Evolutionary conservation across 2,888 invertebrate genomes (phyloP), one percentile per base, ranked within the genome.

Genomic region (Timandra comae): DNA sequence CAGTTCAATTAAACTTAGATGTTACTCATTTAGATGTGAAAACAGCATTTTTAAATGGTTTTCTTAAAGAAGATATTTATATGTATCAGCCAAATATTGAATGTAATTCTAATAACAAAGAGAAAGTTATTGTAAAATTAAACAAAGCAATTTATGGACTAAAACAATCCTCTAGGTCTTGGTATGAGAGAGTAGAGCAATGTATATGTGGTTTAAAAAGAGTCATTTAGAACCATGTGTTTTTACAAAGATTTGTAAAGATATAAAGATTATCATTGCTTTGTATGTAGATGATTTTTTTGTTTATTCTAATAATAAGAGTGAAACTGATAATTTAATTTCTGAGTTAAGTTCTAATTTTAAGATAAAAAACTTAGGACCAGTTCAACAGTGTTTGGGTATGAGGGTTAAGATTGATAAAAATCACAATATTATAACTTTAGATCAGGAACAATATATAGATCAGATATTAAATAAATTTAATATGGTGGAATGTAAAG

Each of bases 401-500:
- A 23, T 16, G 16, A 16, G 16, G 3, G 9, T 9, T 3, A 9
- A 3, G 9, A 23, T 23, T 9, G 9, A 9, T 23, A n/a, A 8
- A 23, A 6, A 9, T 5, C 16, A 3, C 6, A 9, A 11, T 27
- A 10, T 9, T 19, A 25, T 32, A 33, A 37, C 30, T 19, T 12
- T 41, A 35, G 10, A 30, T 13, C 30, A 41, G 7, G 21, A 34
- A 11, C 23, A 32, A 24, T 41, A 32, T 36, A 22, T 34, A 26
- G 29, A 29, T 9, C 19, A 13, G 3, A 26, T 29, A 9, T 7
- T 34, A 1, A 3, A 3, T 2, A 32, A 29, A 7, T 33, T 29
- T 8, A 4, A 33, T 5, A 42, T 55, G 37, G 7, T 16, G 6
- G 20, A 46, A 27, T 48, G 52, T 43, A 44, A 45, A 23, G n/a